phyloP scores from a whole-genome alignment of 2,888 invertebrate species.

The Amphipyra tragopoginis region DNA sequence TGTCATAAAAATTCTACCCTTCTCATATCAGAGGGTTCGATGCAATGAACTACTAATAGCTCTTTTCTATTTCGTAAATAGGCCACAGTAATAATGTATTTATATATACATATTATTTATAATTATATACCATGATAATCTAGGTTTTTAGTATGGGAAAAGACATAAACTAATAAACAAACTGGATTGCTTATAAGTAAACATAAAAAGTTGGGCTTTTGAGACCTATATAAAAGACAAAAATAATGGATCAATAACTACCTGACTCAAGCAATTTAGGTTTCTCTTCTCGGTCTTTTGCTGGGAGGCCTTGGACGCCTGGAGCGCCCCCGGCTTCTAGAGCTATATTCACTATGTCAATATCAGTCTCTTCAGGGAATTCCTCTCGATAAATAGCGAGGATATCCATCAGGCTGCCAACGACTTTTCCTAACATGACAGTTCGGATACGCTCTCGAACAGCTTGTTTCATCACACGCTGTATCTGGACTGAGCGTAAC shows the following conservation, averaged over 20 bases:
- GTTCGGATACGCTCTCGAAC: slow-evolving; percentile 75
- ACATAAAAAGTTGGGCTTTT: background rate
- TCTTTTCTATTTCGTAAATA: slow-evolving; percentile 7
- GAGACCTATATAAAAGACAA: slow-evolving; percentile 2
- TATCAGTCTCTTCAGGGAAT: slow-evolving; percentile 70
- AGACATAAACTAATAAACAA: too few species aligned
- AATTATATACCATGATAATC: too few species aligned
- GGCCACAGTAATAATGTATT: background rate
- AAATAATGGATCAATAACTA: slow-evolving; percentile 60
- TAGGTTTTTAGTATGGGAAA: too few species aligned
- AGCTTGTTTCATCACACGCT: slow-evolving; percentile 72
- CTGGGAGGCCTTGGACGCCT: background rate
- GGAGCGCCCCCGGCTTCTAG: slow-evolving; percentile 53
- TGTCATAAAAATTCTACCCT: too few species aligned
- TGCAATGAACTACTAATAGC: too few species aligned
- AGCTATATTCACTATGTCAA: slow-evolving; percentile 69
- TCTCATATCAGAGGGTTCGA: too few species aligned
- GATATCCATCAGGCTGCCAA: slow-evolving; percentile 65
- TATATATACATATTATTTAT: background rate
- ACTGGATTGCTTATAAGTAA: too few species aligned
- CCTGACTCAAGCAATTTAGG: slow-evolving; percentile 57
- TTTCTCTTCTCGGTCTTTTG: slow-evolving; percentile 11
- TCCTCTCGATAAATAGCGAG: slow-evolving; percentile 69
- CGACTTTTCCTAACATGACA: slow-evolving; percentile 72
- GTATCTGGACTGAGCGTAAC: slow-evolving; percentile 45